phyloP scores from a whole-genome alignment of 2,113 vertebrate genomes.

The Pomatostomus ruficeps region DNA sequence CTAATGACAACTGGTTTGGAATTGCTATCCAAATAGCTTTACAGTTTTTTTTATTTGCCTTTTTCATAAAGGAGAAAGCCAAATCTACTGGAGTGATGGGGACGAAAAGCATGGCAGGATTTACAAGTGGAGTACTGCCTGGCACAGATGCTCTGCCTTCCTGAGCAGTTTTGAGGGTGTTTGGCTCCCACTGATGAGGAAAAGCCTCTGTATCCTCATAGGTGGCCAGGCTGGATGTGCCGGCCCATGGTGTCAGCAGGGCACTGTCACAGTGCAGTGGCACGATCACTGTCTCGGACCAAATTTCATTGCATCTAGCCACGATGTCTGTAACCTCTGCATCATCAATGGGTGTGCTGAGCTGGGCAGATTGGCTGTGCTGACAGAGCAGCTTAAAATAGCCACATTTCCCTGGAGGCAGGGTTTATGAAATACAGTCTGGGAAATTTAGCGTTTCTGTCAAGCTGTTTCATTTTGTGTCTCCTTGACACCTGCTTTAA shows the following conservation, averaged over 20 bases:
- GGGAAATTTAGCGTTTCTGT: neutral
- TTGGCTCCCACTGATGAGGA: neutral
- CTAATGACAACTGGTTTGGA: neutral
- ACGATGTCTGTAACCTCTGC: neutral
- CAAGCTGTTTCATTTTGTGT: neutral
- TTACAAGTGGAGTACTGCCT: neutral
- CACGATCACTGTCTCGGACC: accelerated
- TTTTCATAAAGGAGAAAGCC: neutral
- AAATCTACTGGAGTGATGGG: neutral
- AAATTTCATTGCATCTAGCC: neutral
- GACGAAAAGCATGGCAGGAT: neutral
- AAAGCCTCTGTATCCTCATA: neutral
- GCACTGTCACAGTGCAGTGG: neutral
- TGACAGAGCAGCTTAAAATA: neutral
- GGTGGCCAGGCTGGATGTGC: neutral
- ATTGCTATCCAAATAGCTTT: neutral
- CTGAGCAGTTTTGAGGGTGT: neutral
- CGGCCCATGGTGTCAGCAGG: accelerated
- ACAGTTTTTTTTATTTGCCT: neutral
- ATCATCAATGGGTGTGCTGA: neutral
- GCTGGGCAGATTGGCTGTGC: neutral
- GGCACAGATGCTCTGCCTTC: neutral
- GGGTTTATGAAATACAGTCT: neutral
- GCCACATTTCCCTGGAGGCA: neutral
- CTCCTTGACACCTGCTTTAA: neutral